Evolutionary conservation across 2,888 invertebrate genomes (phyloP).

Genomic region (Julus scanicus): DNA sequence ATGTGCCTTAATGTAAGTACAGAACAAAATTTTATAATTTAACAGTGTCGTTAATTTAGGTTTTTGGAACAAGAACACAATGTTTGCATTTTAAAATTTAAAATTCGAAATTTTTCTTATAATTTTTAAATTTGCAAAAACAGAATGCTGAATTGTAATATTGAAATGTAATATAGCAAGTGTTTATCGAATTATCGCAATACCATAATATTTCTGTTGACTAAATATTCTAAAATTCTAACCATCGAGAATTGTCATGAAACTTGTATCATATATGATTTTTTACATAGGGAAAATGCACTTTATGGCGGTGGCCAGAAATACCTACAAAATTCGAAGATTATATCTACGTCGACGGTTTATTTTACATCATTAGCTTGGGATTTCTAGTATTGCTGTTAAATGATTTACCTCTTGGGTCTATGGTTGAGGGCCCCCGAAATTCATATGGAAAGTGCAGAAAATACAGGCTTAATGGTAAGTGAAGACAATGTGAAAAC

Average conservation of each 20-base stretch:
- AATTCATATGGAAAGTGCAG: not conserved
- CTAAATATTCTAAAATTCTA: too few species aligned
- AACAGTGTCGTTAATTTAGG: not conserved
- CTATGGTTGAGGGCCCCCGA: not conserved
- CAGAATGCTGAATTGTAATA: too few species aligned
- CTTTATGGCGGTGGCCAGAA: not conserved
- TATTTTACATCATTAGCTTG: not conserved
- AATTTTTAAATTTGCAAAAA: too few species aligned
- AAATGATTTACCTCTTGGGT: constrained; percentile 16
- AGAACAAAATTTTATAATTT: not conserved
- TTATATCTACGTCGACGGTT: not conserved
- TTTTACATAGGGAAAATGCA: constrained; percentile 23
- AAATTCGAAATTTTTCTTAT: too few species aligned
- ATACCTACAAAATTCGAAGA: constrained; percentile 28
- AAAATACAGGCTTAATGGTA: constrained; percentile 46
- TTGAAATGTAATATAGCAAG: too few species aligned
- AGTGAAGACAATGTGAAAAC: not conserved
- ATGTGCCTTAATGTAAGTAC: not conserved
- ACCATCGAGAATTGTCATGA: too few species aligned
- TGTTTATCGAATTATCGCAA: too few species aligned
- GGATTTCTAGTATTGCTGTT: not conserved
- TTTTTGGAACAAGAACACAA: too few species aligned
- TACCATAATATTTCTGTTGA: too few species aligned
- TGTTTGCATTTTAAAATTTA: too few species aligned
- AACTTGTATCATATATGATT: not conserved